Evolutionary conservation across 2,797 vertebrate genomes (phyloP).

Genomic region (Peromyscus nudipes): DNA sequence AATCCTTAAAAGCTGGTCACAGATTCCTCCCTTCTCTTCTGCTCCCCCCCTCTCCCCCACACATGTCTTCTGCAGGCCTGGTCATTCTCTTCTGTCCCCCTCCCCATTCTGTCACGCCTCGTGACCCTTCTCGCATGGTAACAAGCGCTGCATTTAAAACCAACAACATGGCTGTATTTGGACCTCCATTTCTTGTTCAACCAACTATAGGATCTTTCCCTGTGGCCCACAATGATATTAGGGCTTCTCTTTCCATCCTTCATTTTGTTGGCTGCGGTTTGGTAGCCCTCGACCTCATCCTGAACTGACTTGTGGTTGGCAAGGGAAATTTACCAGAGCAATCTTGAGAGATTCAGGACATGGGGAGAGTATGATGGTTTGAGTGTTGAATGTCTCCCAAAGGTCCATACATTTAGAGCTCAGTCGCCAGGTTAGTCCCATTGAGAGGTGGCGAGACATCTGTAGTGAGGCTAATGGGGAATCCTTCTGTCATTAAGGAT

Average conservation of each 20-base stretch:
- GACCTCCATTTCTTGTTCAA: background rate
- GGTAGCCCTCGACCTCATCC: background rate
- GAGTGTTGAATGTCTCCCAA: background rate
- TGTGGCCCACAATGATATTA: background rate
- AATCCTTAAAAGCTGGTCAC: too few species aligned
- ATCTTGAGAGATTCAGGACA: background rate
- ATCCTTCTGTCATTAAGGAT: background rate
- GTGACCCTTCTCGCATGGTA: too few species aligned
- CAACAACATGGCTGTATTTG: background rate
- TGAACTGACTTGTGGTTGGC: background rate
- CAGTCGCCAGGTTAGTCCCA: background rate
- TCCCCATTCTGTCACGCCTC: too few species aligned
- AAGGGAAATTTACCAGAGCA: background rate
- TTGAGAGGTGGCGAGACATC: background rate
- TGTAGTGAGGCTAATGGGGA: background rate
- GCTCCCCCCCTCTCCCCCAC: accelerated
- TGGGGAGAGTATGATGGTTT: background rate
- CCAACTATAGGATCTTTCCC: background rate
- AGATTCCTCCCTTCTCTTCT: too few species aligned
- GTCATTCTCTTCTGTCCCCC: too few species aligned
- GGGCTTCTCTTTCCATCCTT: background rate
- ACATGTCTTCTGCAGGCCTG: too few species aligned
- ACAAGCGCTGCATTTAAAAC: too few species aligned
- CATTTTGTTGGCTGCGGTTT: background rate
- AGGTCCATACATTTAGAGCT: background rate